Evolutionary conservation across 1,140 invertebrate genomes (phyloP), one percentile per base, ranked within the genome.

Genomic region (Ips typographus): DNA sequence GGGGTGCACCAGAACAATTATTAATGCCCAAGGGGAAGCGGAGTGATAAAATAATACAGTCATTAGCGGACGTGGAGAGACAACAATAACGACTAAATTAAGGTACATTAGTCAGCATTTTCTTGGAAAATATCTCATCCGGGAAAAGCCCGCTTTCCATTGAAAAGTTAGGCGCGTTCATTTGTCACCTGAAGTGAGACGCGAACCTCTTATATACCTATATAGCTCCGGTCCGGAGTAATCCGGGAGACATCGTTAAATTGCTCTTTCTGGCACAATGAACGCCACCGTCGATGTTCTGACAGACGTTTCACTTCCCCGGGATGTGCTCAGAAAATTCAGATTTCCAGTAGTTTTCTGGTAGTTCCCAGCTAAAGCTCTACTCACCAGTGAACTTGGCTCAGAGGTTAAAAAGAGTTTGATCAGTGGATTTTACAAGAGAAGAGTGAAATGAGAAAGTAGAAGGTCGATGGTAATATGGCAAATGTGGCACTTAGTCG

Each of bases 61-160:
- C 68, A 70, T 70, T 70, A 70, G 52, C 43, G 39, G 44, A 52
- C 55, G 43, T 22, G 22, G 39, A 40, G 49, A 56, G 40, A 56
- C 40, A 51, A 69, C 63, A 60, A 60, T 53, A 65, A 71, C 63
- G 64, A 61, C 63, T 71, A 59, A 66, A 71, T 71, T 71, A 71
- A 61, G 69, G 63, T 65, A 71, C 69, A 71, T 71, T 71, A 71
- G 69, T 71, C 69, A 71, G 69, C 69, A 61, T 64, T 71, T 71
- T 51, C 60, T 8, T 3, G 60, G 69, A 61, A 71, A 60, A 71
- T 66, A 51, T 65, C 69, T 71, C 69, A 71, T 71, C 69, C 57
- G 58, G 47, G 69, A 53, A 71, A 71, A 66, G 58, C 56, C 69
- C 38, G 42, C 51, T 60, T 53, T 51, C 58, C 69, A 71, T 71